Base-by-base conservation (phyloP, 2,113 vertebrate genomes). In the Herpailurus yagouaroundi region DNA sequence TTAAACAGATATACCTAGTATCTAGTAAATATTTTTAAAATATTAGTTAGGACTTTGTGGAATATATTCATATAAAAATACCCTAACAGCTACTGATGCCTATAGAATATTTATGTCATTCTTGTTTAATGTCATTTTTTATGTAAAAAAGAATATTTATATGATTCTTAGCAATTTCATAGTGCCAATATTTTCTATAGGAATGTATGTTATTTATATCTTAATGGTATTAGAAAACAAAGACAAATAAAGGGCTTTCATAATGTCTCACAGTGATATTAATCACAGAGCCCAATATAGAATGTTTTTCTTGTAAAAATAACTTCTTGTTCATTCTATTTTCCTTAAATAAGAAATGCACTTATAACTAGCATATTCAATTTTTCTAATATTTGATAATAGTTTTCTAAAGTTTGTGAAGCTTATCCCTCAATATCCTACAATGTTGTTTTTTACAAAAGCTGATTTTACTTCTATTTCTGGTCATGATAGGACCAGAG, bases 151-250 rank as follows among this genome's bases (percentile, higher is more conserved):
- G 81, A 86, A 63, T 94, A 88, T 96, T 93, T 81, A 45, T 57
- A 33, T 13, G n/a, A 73, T 52, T 83, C 27, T 89, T 19, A 60
- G 77, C 3, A 76, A 45, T 89, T 73, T 93, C 52, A 93, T 27
- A 55, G 21, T 27, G 57, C 50, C 57, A 81, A 38, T 66, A 18
- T 86, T 74, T 95, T 52, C 36, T 41, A 64, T 41, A 19, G 74
- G 57, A 71, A 85, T 33, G 7, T 81, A 1, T 89, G 71, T 77
- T 91, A 95, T 95, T 93, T 45, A 86, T 60, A n/a, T 92, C 82
- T 96, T 85, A 48, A 89, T 89, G n/a, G 89, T 45, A 81, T 48
- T 88, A 80, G 3, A 91, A 91, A 74, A 52, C 71, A 86, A 4
- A 68, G 21, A 74, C 31, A 81, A 68, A 69, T 23, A 92, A 95